These are phyloP conservation scores for Micropoecilia bifurca DNA, from an alignment of 2,797 vertebrate species.

Conservation along the genomic window DNA sequence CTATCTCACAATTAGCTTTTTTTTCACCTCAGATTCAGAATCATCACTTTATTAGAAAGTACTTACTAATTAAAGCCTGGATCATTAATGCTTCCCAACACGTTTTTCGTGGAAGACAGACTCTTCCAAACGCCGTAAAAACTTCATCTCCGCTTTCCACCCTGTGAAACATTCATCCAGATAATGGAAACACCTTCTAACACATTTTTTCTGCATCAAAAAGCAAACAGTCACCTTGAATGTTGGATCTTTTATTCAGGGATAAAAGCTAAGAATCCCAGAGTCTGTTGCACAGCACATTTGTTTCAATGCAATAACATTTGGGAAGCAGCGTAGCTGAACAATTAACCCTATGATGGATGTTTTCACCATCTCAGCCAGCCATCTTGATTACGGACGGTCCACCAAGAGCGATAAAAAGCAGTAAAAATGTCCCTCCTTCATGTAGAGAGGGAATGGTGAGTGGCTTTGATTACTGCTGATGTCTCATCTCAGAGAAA, in stretches of 20 bases:
- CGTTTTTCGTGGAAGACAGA: not conserved
- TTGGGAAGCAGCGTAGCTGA: constrained; percentile 2
- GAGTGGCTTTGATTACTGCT: constrained; percentile 35
- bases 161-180: not conserved
- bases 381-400: constrained; percentile 15
- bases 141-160: not conserved
- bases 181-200: not conserved
- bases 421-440: constrained; percentile 40
- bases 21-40: not conserved
- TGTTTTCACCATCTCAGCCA: constrained; percentile 1
- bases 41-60: not conserved
- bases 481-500: constrained; percentile 19
- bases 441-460: constrained; percentile 21
- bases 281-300: not conserved
- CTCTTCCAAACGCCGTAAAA: not conserved
- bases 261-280: not conserved
- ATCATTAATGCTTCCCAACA: not conserved
- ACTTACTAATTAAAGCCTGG: not conserved
- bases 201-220: not conserved
- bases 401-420: constrained; percentile 25
- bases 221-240: not conserved
- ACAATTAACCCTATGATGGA: constrained; percentile 10
- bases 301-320: not conserved
- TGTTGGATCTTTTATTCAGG: not conserved
- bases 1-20: not conserved